Conservation (phyloP, 1,140 invertebrate species). For the Apis cerana region DNA sequence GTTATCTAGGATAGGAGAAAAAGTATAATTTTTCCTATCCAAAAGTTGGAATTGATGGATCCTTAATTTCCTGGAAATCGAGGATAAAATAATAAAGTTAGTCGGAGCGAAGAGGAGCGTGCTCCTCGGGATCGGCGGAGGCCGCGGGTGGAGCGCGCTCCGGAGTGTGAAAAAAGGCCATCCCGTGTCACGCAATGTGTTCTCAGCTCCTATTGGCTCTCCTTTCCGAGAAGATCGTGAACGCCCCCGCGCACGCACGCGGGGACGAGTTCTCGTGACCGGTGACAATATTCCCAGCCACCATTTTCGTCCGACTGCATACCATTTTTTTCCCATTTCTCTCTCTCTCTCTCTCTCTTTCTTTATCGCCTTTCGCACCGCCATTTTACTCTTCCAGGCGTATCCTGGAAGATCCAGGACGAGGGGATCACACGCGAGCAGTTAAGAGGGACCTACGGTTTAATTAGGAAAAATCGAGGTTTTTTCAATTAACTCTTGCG, state of each 20-base stretch:
- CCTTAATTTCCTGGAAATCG: no score
- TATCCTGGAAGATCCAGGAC: conserved; percentile 15
- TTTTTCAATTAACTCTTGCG: no score
- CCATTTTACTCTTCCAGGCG: conserved; percentile 47
- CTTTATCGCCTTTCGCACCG: conserved; percentile 26
- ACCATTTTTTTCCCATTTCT: background rate
- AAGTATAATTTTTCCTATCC: no score
- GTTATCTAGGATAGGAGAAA: no score
- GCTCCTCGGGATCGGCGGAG: background rate
- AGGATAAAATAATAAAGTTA: no score
- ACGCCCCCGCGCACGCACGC: conserved; percentile 66
- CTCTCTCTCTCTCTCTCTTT: background rate
- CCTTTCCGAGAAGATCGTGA: conserved; percentile 61
- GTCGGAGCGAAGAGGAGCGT: no score
- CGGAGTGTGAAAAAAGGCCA: conserved; percentile 64
- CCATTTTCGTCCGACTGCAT: conserved; percentile 53
- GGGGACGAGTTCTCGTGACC: conserved; percentile 58
- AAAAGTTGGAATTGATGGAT: no score
- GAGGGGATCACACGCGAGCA: conserved; percentile 41
- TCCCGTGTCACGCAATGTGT: conserved; percentile 63
- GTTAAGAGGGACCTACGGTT: background rate
- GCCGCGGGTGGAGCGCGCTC: conserved; percentile 59
- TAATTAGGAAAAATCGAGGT: conserved; percentile 4
- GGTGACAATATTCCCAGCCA: conserved; percentile 66
- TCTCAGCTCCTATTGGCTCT: conserved; percentile 62